Evolutionary conservation across 2,888 invertebrate species (phyloP).

Genomic region (Euzophera pinguis): DNA sequence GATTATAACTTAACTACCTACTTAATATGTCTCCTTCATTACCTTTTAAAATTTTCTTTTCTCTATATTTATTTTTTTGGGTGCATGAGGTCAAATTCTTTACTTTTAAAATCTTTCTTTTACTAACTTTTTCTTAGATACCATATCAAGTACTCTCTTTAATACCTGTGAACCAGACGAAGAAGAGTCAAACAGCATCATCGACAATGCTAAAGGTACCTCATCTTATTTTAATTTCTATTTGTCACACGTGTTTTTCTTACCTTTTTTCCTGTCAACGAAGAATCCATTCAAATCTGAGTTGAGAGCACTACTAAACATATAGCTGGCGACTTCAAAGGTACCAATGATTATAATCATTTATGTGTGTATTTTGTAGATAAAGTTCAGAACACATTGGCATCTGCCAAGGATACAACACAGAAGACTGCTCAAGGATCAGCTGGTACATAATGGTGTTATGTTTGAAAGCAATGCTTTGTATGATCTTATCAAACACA

Average conservation of each 20-base stretch:
- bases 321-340: background rate
- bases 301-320: conserved; percentile 4
- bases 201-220: conserved; percentile 37
- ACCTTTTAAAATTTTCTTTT: background rate
- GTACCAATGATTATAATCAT: background rate
- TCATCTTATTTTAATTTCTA: background rate
- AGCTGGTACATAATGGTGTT: conserved; percentile 32
- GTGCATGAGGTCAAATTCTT: conserved; percentile 35
- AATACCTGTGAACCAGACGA: conserved; percentile 30
- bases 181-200: conserved; percentile 29
- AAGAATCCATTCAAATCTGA: conserved; percentile 17
- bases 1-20: too few relatives aligned
- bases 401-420: conserved; percentile 27
- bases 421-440: conserved; percentile 31
- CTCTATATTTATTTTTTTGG: conserved; percentile 18
- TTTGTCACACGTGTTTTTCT: background rate
- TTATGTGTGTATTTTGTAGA: conserved; percentile 32
- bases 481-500: background rate
- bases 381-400: conserved; percentile 31
- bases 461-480: conserved; percentile 6
- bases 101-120: conserved; percentile 29
- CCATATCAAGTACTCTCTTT: conserved; percentile 41
- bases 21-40: background rate
- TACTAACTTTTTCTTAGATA: conserved; percentile 47
- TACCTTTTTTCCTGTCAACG: conserved; percentile 14